A percentile compares a stretch with the other conserved stretches of the same genome.
Conservation (phyloP, 2,888 invertebrate genomes). For the Drosophila silvestris region DNA sequence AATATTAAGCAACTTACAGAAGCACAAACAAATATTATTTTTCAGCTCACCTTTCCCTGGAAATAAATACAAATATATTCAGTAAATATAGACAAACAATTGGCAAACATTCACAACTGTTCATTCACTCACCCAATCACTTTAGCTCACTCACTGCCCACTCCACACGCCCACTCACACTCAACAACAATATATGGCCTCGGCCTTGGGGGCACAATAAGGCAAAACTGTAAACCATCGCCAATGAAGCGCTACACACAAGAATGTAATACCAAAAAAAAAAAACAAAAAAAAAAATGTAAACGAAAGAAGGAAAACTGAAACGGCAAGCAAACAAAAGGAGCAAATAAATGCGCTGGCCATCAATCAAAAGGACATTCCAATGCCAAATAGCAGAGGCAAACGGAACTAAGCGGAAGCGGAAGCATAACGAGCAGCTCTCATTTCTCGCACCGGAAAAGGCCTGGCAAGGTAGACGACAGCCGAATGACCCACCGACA, state of each 20-base stretch:
- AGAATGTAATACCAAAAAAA: constrained; percentile 12
- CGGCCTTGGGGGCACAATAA: constrained; percentile 61
- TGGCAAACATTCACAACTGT: constrained; percentile 24
- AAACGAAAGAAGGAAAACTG: constrained; percentile 16
- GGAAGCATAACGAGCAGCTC: constrained; percentile 70
- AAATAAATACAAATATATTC: constrained; percentile 2
- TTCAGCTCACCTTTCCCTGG: neutral
- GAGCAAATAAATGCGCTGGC: constrained; percentile 61
- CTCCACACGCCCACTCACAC: constrained; percentile 7
- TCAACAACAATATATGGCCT: constrained; percentile 46
- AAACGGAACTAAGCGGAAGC: constrained; percentile 51
- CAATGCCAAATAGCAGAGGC: constrained; percentile 49
- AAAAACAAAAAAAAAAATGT: neutral
- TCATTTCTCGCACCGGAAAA: constrained; percentile 25
- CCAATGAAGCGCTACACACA: constrained; percentile 63
- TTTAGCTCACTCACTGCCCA: constrained; percentile 13
- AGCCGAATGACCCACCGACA: constrained; percentile 34
- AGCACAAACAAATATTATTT: neutral
- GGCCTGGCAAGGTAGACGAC: constrained; percentile 48
- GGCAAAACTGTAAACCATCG: constrained; percentile 54
- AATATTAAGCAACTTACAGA: neutral
- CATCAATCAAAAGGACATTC: constrained; percentile 72
- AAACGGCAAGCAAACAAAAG: constrained; percentile 54
- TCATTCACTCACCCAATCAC: constrained; percentile 32
- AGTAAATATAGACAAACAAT: constrained; percentile 24